phyloP scores from a whole-genome alignment of 2,113 vertebrate species.

The Pluvianellus socialis region DNA sequence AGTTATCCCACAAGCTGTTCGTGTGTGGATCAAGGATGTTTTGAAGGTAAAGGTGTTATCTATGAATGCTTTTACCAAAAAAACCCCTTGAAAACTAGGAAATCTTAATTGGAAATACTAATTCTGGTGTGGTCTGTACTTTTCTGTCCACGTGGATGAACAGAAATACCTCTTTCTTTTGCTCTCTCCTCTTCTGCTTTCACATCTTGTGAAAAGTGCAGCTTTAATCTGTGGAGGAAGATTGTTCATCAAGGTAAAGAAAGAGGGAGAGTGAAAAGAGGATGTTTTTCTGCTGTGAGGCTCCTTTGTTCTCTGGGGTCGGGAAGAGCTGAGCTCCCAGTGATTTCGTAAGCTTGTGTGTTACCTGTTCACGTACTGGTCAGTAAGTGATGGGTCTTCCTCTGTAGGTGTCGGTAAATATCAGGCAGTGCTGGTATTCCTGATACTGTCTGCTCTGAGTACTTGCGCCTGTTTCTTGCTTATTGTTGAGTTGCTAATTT shows the following conservation, averaged over 20 bases:
- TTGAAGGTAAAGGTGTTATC: neutral
- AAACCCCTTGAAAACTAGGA: neutral
- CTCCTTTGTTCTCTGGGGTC: conserved; percentile 40
- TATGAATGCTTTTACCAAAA: neutral
- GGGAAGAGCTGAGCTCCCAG: neutral
- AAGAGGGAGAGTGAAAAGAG: neutral
- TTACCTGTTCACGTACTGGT: conserved; percentile 35
- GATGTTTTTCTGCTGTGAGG: neutral
- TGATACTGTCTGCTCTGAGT: neutral
- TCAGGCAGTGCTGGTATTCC: neutral
- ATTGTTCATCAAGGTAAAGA: neutral
- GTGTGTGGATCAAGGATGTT: neutral
- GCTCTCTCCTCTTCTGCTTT: neutral
- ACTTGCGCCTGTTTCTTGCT: neutral
- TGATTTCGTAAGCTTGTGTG: neutral
- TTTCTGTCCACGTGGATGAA: neutral
- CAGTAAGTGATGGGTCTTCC: neutral
- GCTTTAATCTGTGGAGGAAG: neutral
- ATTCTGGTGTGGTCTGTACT: neutral
- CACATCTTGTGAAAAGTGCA: neutral
- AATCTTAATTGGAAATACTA: neutral
- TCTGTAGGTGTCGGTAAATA: conserved; percentile 10
- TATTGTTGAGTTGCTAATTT: neutral
- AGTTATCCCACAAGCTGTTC: neutral
- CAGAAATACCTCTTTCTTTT: neutral